Evolutionary conservation across 2,113 vertebrate species (phyloP).

Genomic region (Phrynocephalus versicolor): DNA sequence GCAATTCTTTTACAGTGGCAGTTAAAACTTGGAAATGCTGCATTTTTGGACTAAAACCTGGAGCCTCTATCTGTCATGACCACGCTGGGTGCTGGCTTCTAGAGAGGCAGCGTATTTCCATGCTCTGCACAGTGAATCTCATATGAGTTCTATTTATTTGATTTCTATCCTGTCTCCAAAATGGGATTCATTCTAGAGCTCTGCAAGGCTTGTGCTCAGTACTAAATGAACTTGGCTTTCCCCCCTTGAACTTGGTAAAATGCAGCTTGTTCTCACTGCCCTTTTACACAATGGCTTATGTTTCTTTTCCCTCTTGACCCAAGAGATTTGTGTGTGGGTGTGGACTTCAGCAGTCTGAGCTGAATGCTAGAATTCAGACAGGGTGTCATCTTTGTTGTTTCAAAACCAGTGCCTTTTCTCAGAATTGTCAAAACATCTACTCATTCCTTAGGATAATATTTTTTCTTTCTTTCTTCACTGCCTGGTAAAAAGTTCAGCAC

Average conservation of each 20-base stretch:
- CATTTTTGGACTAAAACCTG: not conserved
- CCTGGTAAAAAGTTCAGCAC: not conserved
- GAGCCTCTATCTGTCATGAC: no score
- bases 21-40: not conserved
- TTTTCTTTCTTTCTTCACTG: not conserved
- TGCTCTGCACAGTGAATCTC: no score
- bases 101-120: no score
- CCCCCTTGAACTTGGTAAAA: not conserved
- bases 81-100: no score
- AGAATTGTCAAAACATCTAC: constrained; percentile 7
- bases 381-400: not conserved
- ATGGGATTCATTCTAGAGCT: not conserved
- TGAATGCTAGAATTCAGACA: not conserved
- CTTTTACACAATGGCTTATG: not conserved
- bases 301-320: not conserved
- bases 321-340: not conserved
- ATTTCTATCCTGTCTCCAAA: not conserved
- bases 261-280: not conserved
- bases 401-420: not conserved
- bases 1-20: not conserved
- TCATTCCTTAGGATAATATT: constrained; percentile 5
- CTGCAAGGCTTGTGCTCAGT: no score
- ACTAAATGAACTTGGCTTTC: not conserved
- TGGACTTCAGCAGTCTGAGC: not conserved
- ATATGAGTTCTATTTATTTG: not conserved